A percentile compares a stretch with the other conserved stretches of the same genome.
These are phyloP conservation scores for Pararge aegeria DNA, from an alignment of 1,140 invertebrate genomes.

Conservation along the genomic window DNA sequence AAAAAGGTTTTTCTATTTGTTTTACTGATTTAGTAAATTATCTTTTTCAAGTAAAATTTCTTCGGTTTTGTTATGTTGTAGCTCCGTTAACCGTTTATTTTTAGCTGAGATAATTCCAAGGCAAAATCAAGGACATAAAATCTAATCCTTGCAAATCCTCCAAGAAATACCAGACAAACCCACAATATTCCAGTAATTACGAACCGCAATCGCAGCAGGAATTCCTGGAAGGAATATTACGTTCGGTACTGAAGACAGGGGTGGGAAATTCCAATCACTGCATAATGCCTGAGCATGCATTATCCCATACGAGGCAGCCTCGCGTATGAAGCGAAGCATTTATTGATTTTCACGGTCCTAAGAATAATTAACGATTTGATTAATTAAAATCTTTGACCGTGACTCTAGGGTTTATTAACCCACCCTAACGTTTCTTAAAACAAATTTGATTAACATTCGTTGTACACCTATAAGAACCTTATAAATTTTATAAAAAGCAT, in stretches of 20 bases:
- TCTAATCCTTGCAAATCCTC: not conserved
- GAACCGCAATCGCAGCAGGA: not conserved
- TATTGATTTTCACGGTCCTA: slow-evolving; percentile 1
- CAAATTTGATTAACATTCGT: too few relatives aligned
- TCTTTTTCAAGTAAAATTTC: too few relatives aligned
- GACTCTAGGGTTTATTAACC: too few relatives aligned
- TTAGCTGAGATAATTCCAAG: not conserved
- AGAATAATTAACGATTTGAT: not conserved
- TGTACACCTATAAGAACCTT: too few relatives aligned
- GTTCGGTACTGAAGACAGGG: not conserved
- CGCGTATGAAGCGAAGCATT: not conserved
- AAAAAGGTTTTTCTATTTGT: too few relatives aligned
- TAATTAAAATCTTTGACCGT: too few relatives aligned
- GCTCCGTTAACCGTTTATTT: too few relatives aligned
- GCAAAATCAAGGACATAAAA: not conserved
- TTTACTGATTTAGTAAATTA: too few relatives aligned
- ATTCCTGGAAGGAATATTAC: slow-evolving; percentile 9
- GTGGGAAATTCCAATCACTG: slow-evolving; percentile 3
- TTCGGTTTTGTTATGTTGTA: too few relatives aligned
- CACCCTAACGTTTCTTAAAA: too few relatives aligned
- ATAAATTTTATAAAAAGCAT: too few relatives aligned
- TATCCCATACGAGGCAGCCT: not conserved
- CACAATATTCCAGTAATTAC: slow-evolving; percentile 3
- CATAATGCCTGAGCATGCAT: not conserved
- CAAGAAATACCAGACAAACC: not conserved